A percentile compares a stretch with the other conserved stretches of the same genome.
Conservation (phyloP, 2,797 vertebrate species). For the Anabas testudineus region DNA sequence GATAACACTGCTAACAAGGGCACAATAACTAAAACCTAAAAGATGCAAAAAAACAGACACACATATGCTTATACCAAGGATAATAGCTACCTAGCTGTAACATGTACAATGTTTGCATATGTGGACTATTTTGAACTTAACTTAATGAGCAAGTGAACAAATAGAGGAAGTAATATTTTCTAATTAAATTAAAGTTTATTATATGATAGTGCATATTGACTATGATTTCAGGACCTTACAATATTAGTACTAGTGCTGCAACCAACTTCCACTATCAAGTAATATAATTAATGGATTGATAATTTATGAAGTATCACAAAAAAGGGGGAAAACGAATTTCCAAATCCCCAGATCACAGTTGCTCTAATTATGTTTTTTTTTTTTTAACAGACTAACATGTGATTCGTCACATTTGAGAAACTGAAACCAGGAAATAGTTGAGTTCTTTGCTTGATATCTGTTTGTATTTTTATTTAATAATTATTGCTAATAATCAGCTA, state of each 20-base stretch:
- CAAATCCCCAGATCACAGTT: neutral
- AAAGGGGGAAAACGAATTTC: no score
- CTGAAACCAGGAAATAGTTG: neutral
- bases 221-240: no score
- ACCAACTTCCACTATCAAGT: neutral
- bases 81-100: no score
- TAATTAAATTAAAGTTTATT: no score
- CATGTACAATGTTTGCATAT: no score
- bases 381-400: neutral
- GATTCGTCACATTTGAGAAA: neutral
- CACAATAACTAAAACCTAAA: neutral
- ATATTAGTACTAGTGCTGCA: neutral
- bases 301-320: neutral
- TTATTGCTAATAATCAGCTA: neutral
- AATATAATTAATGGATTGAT: neutral
- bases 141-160: no score
- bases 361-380: neutral
- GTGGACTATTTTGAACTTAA: no score
- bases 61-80: neutral
- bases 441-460: neutral
- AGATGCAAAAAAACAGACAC: neutral
- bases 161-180: no score
- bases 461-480: neutral
- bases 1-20: neutral
- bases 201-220: no score